Evolutionary conservation across 2,888 invertebrate species (phyloP).

Genomic region (Agelastica alni): DNA sequence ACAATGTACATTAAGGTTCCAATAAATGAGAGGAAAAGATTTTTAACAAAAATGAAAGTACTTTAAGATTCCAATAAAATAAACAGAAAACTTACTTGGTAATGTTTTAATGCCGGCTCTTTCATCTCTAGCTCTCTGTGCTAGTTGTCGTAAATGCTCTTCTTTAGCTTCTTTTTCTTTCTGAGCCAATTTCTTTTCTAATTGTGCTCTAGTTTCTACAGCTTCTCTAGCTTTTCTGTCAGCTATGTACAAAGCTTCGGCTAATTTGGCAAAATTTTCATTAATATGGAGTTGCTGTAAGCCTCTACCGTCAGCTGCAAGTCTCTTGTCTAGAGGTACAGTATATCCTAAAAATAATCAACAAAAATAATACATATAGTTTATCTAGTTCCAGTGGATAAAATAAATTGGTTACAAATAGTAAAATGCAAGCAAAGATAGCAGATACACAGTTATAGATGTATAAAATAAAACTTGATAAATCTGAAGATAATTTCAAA

Average conservation of each 20-base stretch:
- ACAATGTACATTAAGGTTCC: too few relatives aligned
- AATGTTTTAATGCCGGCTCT: slow-evolving; percentile 77
- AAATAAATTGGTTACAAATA: too few relatives aligned
- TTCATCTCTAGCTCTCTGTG: slow-evolving; percentile 94
- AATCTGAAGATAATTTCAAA: too few relatives aligned
- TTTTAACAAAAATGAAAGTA: too few relatives aligned
- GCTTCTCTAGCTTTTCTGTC: slow-evolving; percentile 95
- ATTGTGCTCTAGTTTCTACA: slow-evolving; percentile 93
- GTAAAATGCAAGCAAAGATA: too few relatives aligned
- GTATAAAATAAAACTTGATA: too few relatives aligned
- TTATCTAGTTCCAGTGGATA: too few relatives aligned
- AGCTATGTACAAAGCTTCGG: slow-evolving; percentile 97
- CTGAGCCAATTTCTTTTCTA: slow-evolving; percentile 95
- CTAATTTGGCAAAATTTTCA: slow-evolving; percentile 98
- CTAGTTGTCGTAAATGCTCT: slow-evolving; percentile 88
- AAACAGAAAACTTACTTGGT: slow-evolving; percentile 15
- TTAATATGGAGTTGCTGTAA: slow-evolving; percentile 97
- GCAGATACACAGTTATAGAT: too few relatives aligned
- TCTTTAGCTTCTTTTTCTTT: slow-evolving; percentile 98
- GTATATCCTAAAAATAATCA: slow-evolving; percentile 70
- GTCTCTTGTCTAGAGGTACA: slow-evolving; percentile 94
- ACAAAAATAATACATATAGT: too few relatives aligned
- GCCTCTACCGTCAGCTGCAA: slow-evolving; percentile 98
- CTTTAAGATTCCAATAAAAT: not conserved
- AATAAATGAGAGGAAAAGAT: too few relatives aligned